Evolutionary conservation across 2,113 vertebrate species (phyloP).

Genomic region (Gymnobelideus leadbeateri): DNA sequence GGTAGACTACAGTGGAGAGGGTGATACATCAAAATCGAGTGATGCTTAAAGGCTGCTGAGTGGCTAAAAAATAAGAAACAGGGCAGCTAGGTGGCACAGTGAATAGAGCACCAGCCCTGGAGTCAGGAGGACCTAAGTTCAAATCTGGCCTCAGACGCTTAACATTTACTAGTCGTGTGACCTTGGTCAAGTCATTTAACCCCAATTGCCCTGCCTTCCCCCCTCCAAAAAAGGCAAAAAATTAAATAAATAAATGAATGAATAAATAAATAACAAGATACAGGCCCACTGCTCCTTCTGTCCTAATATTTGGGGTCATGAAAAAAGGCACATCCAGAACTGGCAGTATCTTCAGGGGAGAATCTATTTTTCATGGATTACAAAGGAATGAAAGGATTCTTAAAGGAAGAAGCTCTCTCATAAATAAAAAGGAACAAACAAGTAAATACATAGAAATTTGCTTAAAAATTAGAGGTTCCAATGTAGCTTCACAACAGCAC

Average conservation of each 20-base stretch:
- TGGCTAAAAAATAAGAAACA: not conserved
- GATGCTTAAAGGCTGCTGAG: not conserved
- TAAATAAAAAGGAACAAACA: not conserved
- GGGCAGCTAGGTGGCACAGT: too few relatives aligned
- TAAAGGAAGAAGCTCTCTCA: not conserved
- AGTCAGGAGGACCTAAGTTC: too few relatives aligned
- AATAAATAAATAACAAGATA: not conserved
- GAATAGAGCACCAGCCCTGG: too few relatives aligned
- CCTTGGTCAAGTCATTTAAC: too few relatives aligned
- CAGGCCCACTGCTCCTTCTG: not conserved
- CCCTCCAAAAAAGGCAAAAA: too few relatives aligned
- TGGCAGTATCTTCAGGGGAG: not conserved
- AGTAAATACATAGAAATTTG: not conserved
- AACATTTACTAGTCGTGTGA: too few relatives aligned
- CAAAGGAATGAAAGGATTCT: not conserved
- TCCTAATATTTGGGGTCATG: not conserved
- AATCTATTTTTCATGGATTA: not conserved
- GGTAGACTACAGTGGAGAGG: not conserved
- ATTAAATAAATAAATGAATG: too few relatives aligned
- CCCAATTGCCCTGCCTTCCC: too few relatives aligned
- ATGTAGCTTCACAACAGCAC: not conserved
- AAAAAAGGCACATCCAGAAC: not conserved
- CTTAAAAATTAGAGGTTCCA: not conserved
- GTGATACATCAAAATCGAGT: not conserved
- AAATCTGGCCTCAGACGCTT: too few relatives aligned